These are phyloP conservation scores for Rhamphomyia laevipes DNA, from an alignment of 2,888 invertebrate genomes.

Conservation along the genomic window DNA sequence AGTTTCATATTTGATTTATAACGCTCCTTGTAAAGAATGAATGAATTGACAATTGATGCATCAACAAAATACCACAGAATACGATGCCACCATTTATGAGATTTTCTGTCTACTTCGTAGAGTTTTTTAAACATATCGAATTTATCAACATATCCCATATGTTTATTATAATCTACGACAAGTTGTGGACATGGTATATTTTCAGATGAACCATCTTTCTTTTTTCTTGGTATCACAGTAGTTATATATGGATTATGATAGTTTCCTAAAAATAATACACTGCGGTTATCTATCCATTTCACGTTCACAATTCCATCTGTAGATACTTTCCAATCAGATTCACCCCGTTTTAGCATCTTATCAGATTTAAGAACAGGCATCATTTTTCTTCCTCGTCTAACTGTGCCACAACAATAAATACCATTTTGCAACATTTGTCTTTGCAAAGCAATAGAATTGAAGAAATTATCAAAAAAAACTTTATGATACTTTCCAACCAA, in stretches of 20 bases:
- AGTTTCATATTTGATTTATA: background rate
- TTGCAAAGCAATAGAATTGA: conserved; percentile 3
- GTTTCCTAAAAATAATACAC: background rate
- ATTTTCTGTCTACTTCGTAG: conserved; percentile 6
- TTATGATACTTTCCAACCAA: conserved; percentile 3
- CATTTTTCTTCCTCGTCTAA: conserved; percentile 6
- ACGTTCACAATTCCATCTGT: conserved; percentile 6
- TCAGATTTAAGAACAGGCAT: background rate
- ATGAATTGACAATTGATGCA: background rate
- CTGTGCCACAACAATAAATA: conserved; percentile 7
- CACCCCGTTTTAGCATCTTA: conserved; percentile 1
- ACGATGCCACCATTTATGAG: conserved; percentile 7
- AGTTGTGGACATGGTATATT: conserved; percentile 1
- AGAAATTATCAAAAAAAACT: conserved; percentile 7
- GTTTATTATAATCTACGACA: conserved; percentile 4
- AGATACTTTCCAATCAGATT: conserved; percentile 4
- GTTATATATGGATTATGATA: conserved; percentile 1
- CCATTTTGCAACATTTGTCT: conserved; percentile 3
- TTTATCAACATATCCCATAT: conserved; percentile 8
- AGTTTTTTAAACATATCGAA: conserved; percentile 5
- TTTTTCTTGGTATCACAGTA: background rate
- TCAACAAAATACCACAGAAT: conserved; percentile 7
- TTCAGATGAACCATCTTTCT: conserved; percentile 2
- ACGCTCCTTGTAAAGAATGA: background rate
- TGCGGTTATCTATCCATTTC: conserved; percentile 6